Percentiles rank a stretch among this genome's conserved stretches.
These are phyloP conservation scores for Thecocarcelia acutangulata DNA, from an alignment of 2,888 invertebrate species.

Conservation along the genomic window DNA sequence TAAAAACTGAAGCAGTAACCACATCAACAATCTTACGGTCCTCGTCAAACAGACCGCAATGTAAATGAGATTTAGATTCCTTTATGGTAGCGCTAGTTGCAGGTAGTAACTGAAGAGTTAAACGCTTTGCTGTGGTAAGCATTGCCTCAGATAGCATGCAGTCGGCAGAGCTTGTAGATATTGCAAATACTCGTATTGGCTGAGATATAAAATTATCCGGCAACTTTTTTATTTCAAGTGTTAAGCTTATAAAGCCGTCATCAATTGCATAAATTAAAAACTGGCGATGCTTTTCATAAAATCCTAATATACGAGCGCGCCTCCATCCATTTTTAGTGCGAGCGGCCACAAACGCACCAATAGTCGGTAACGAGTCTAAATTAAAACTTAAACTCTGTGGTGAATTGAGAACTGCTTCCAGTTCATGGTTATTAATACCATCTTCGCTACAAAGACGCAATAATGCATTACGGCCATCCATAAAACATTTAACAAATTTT, in stretches of 20 bases:
- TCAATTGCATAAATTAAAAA: constrained; percentile 72
- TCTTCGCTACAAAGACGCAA: constrained; percentile 37
- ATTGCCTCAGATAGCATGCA: constrained; percentile 56
- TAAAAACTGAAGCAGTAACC: constrained; percentile 65
- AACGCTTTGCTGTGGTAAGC: constrained; percentile 42
- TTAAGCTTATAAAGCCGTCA: constrained; percentile 70
- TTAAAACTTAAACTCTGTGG: constrained; percentile 52
- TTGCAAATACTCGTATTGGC: constrained; percentile 70
- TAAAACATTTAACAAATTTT: constrained; percentile 66
- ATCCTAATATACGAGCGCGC: constrained; percentile 70
- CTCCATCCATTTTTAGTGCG: constrained; percentile 70
- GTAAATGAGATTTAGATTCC: constrained; percentile 45
- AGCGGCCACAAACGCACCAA: constrained; percentile 71
- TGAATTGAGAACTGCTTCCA: constrained; percentile 55
- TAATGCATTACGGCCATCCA: constrained; percentile 68
- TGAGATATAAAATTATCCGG: constrained; percentile 66
- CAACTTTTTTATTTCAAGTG: constrained; percentile 68
- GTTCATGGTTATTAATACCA: constrained; percentile 4
- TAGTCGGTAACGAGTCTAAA: constrained; percentile 52
- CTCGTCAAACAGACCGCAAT: constrained; percentile 57
- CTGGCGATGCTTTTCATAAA: constrained; percentile 58
- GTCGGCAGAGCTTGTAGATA: constrained; percentile 58
- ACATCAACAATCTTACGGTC: constrained; percentile 68
- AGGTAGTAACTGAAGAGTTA: constrained; percentile 60
- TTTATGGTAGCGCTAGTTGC: constrained; percentile 8